Evolutionary conservation across 2,113 vertebrate species (phyloP), one percentile per base, ranked within the genome.

Genomic region (Corythaeola cristata): DNA sequence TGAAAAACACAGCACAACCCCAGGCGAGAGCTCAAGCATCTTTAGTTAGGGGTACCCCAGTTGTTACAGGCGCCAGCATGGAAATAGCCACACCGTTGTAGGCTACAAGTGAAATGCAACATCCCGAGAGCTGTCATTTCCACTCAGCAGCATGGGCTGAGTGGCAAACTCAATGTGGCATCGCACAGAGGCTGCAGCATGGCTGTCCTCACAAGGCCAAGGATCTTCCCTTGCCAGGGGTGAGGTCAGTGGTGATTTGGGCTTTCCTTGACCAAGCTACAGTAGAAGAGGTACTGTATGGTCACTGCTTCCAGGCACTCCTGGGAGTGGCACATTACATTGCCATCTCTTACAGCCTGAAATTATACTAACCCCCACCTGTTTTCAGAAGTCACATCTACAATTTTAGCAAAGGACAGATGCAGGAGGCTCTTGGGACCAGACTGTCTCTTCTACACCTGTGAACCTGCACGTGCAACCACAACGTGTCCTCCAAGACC

Each of bases 141-240:
- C 37, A 44, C 32, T 11, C 30, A 14, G 30, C 63, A 6, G 7
- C 1, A 5, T 12, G 37, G 32, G 22, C 33, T 19, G 24, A 22
- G 24, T 11, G 63, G 67, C 73, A 80, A 86, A 59, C 20, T 73
- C 68, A 27, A 5, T 0, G 5, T 10, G 9, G 63, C 18, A 28
- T 24, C 12, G 1, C 20, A 3, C 7, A 55, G 20, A 32, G 45
- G 27, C 21, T 47, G 64, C 4, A 50, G 32, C 0, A 0, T 4
- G 23, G 39, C 33, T 45, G 64, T 78, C 41, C n/a, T 56, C 33
- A 26, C 17, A 30, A 63, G 69, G 45, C 39, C n/a, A 30, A 27
- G 21, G 37, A 89, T 32, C 10, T 37, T 11, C 50, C 69, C 53
- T 20, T 6, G 5, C 6, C 6, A 66, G n/a, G 2, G 1, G 3